A percentile compares a stretch with the other conserved stretches of the same genome.
Conservation (phyloP, 2,888 invertebrate species). For the Tenthredo livida region DNA sequence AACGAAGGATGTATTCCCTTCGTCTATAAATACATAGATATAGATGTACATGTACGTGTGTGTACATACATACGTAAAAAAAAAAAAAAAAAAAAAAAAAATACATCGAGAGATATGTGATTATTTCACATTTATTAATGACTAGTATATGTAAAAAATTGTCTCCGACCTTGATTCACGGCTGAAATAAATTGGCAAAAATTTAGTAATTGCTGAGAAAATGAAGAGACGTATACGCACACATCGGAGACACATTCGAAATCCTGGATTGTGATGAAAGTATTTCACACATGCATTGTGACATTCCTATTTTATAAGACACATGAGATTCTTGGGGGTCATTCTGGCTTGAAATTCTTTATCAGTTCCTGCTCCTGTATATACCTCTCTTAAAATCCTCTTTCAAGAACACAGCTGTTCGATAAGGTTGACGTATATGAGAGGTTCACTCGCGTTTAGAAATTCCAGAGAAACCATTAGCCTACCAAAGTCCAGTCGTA, state of each 20-base stretch:
- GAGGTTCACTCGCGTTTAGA: not conserved
- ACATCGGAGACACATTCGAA: no score
- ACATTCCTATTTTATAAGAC: constrained; percentile 2
- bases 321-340: not conserved
- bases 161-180: not conserved
- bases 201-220: not conserved
- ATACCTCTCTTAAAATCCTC: constrained; percentile 3
- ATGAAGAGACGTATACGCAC: not conserved
- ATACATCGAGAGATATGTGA: not conserved
- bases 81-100: no score
- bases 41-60: not conserved
- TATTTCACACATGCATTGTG: not conserved
- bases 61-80: not conserved
- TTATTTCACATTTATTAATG: not conserved
- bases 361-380: not conserved
- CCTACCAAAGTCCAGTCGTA: constrained; percentile 13
- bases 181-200: not conserved
- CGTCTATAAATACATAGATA: not conserved
- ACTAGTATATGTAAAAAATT: not conserved
- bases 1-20: not conserved
- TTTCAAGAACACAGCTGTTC: constrained; percentile 22
- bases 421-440: constrained; percentile 16
- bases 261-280: no score
- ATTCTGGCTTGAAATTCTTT: not conserved
- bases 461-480: constrained; percentile 38